phyloP scores from a whole-genome alignment of 2,113 vertebrate genomes.

The Formicarius rufipectus region DNA sequence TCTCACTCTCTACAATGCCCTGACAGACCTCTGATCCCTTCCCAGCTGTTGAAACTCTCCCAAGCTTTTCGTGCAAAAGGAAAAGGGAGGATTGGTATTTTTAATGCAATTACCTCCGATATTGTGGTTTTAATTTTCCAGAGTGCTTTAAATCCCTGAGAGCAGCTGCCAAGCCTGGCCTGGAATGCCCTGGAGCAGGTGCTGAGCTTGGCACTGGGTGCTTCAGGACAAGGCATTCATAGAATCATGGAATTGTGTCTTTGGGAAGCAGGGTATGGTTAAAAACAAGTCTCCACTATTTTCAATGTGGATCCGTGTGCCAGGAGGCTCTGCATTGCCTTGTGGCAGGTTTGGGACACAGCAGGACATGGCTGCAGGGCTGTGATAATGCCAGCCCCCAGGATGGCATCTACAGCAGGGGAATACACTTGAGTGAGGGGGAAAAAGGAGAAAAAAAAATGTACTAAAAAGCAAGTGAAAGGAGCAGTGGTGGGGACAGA shows the following conservation, averaged over 20 bases:
- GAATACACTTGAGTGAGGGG: neutral
- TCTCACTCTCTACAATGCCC: neutral
- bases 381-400: no score
- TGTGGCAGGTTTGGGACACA: neutral
- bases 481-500: neutral
- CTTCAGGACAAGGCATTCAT: neutral
- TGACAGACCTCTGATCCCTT: neutral
- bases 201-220: rapidly evolving
- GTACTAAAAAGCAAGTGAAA: neutral
- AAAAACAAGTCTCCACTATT: rapidly evolving
- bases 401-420: neutral
- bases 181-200: neutral
- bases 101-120: neutral
- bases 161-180: neutral
- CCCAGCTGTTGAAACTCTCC: neutral
- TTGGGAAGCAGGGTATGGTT: neutral
- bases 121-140: neutral
- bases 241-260: neutral
- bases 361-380: neutral
- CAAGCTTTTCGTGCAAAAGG: neutral
- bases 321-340: neutral
- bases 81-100: neutral
- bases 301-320: neutral
- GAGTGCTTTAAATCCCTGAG: neutral
- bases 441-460: neutral